A percentile compares a stretch with the other conserved stretches of the same genome.
Evolutionary conservation across 2,888 invertebrate genomes (phyloP).

Genomic region (Gastrophysa polygoni): DNA sequence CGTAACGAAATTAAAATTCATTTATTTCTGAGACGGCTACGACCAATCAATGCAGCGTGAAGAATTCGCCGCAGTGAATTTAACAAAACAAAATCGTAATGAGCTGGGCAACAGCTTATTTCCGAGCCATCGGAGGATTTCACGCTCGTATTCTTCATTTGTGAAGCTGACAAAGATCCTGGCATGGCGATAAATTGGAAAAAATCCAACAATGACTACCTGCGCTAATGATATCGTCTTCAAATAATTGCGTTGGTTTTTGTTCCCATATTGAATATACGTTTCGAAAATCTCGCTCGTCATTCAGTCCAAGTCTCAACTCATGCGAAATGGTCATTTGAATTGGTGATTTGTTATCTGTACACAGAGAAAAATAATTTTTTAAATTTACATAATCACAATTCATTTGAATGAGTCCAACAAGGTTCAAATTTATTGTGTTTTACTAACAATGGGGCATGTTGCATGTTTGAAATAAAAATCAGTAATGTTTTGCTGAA

Average conservation of each 20-base stretch:
- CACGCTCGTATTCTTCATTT: conserved; percentile 52
- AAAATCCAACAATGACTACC: conserved; percentile 47
- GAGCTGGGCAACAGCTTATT: conserved; percentile 52
- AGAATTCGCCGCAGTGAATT: conserved; percentile 38
- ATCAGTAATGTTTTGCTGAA: too few species aligned
- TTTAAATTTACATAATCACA: too few species aligned
- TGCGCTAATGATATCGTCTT: conserved; percentile 50
- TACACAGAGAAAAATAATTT: too few species aligned
- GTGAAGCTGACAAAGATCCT: conserved; percentile 52
- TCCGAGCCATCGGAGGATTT: conserved; percentile 50
- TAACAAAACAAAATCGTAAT: conserved; percentile 49
- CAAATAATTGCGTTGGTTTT: conserved; percentile 45
- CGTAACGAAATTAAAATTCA: conserved; percentile 14
- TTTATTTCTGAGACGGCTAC: neutral
- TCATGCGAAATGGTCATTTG: too few species aligned
- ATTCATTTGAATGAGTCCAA: too few species aligned
- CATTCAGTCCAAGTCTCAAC: neutral
- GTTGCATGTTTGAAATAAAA: too few species aligned
- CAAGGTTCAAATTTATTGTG: too few species aligned
- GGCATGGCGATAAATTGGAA: conserved; percentile 49
- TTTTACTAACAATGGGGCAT: too few species aligned
- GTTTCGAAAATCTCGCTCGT: neutral
- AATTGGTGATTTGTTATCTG: too few species aligned
- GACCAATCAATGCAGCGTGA: conserved; percentile 34
- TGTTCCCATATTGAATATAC: neutral